Base-by-base conservation (phyloP, 2,797 vertebrate species). In the Argyrosomus regius region DNA sequence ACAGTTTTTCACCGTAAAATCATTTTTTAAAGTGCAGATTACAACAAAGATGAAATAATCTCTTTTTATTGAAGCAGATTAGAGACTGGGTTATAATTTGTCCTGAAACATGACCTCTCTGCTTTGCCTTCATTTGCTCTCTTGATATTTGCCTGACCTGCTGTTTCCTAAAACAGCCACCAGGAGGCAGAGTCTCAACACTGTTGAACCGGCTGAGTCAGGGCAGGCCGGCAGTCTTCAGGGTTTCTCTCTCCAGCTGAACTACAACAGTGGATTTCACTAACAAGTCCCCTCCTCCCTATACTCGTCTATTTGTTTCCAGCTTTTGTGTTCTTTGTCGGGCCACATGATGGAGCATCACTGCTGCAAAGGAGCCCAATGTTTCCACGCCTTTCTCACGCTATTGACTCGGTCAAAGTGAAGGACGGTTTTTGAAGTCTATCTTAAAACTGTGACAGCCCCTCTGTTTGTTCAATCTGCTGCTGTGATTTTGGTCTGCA, bases 161-260 rank as follows among this genome's bases (percentile, higher is more conserved):
- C 48, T 72, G 6, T 62, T 71, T 52, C 26, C 41, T 12, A 0
- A 3, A 14, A 22, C 0, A 20, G 26, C 81, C 87, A 80, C 73
- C 41, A 57, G 82, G 79, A 59, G 84, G 84, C 77, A 80, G 70
- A 60, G 20, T 17, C 45, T 78, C 31, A 39, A 65, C 77, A 9
- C 56, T 26, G 22, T 6, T 78, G 16, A 68, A 50, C 20, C 7
- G 68, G 31, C 16, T 14, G 16, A 0, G 41, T 54, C 14, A 6
- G 4, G 8, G 10, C 31, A 3, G 18, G 22, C 26, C n/a, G 18
- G 8, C 3, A 14, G 24, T 6, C 14, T 35, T 24, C 18, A 67
- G 45, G 20, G 5, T 20, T 52, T 24, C 13, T 59, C 3, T 39
- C 57, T 24, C 22, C 22, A 13, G 22, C 31, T 63, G 9, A 77